Evolutionary conservation across 2,113 vertebrate species (phyloP).

Genomic region (Porphyrio hochstetteri): DNA sequence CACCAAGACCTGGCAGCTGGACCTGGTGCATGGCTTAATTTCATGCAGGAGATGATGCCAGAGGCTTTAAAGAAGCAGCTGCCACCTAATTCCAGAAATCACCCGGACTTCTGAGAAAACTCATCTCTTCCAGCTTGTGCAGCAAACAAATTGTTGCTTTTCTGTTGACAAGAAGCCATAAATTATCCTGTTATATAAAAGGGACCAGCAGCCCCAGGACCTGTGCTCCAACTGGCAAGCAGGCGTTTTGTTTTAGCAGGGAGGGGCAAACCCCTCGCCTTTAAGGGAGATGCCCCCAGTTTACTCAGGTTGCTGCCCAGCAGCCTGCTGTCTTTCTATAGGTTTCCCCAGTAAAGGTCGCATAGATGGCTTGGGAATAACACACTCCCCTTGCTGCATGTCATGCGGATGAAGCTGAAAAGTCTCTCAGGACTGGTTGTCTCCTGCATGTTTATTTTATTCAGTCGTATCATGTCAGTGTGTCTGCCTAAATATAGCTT

Average conservation of each 20-base stretch:
- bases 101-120: not conserved
- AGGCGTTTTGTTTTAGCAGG: not conserved
- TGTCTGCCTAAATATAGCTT: conserved; percentile 77
- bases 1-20: not conserved
- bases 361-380: conserved; percentile 54
- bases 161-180: conserved; percentile 35
- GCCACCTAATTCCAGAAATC: not conserved
- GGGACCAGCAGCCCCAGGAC: not conserved
- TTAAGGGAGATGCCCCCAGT: conserved; percentile 13
- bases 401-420: conserved; percentile 43
- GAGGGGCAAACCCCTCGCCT: not conserved
- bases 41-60: not conserved
- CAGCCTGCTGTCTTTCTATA: not conserved
- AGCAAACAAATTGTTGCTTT: conserved; percentile 26
- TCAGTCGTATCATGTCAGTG: conserved; percentile 76
- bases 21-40: not conserved
- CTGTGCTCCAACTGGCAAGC: not conserved
- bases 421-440: conserved; percentile 65
- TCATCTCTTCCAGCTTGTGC: not conserved
- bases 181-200: conserved; percentile 23
- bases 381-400: conserved; percentile 22
- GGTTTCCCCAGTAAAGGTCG: conserved; percentile 50
- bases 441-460: conserved; percentile 78
- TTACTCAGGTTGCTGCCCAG: not conserved
- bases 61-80: conserved; percentile 48